Base-by-base conservation (phyloP, 2,113 vertebrate genomes). In the Sakesphorus luctuosus region DNA sequence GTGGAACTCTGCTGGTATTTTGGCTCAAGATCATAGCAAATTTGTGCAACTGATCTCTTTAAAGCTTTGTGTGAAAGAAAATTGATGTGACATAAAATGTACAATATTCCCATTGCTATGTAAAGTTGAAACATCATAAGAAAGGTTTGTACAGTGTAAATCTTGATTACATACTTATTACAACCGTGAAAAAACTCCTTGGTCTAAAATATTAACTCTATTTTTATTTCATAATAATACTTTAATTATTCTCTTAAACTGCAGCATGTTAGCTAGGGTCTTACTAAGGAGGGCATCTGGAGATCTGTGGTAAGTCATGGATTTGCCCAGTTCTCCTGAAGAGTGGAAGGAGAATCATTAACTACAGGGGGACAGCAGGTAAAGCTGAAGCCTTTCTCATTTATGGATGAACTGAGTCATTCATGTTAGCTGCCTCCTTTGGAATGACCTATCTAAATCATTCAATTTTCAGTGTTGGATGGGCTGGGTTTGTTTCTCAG, bases 71-170 rank as follows among this genome's bases (percentile, higher is more conserved):
- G 28, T 68, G 44, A 55, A 28, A 56, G 35, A 52, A 91, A 73
- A 72, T 31, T 25, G 61, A 6, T 67, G 17, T 36, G 55, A 49
- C 3, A 26, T 23, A 62, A 58, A 58, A 28, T 15, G 71, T 82
- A 11, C 0, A 58, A 35, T 26, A 50, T 18, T 31, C 8, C 25
- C 6, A 1, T 33, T 29, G 8, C 29, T n/a, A 5, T 14, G 47
- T 56, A n/a, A 36, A 19, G 6, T 28, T 87, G 63, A 85, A 88
- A 67, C 29, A 56, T 55, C 20, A 1, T 53, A 50, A 65, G 49
- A 67, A 68, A 52, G 29, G 3, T 24, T 73, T 17, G 5, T 76
- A 89, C 1, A 6, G 36, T 80, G 73, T 49, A 55, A 33, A 43
- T 31, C 5, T 49, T 91, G 24, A 31, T 86, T 61, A 24, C 9